Evolutionary conservation across 2,797 vertebrate species (phyloP).

Genomic region (Chelon labrosus): DNA sequence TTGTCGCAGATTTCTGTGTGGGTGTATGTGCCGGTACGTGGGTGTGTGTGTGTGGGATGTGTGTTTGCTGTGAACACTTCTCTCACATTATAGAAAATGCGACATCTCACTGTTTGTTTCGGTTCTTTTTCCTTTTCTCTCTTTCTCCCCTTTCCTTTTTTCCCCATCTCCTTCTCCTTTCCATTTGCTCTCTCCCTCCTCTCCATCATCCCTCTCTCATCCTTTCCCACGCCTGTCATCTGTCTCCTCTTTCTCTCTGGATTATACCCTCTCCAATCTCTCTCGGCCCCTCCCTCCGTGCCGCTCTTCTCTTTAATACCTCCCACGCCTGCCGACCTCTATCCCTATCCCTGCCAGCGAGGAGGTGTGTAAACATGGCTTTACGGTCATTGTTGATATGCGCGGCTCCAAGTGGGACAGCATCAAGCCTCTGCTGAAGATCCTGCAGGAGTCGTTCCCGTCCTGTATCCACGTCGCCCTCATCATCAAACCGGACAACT

Average conservation of each 20-base stretch:
- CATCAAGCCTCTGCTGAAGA: slow-evolving; percentile 98
- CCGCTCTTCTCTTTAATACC: slow-evolving; percentile 52
- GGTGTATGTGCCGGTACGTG: slow-evolving; percentile 19
- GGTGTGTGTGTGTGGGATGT: slow-evolving; percentile 40
- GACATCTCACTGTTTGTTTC: slow-evolving; percentile 74
- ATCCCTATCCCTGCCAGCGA: slow-evolving; percentile 84
- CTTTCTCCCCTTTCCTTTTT: slow-evolving; percentile 1
- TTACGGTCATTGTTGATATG: slow-evolving; percentile 99
- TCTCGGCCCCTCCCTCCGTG: background rate
- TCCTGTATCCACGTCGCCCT: slow-evolving; percentile 98
- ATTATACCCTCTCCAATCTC: slow-evolving; percentile 67
- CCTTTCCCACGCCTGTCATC: slow-evolving; percentile 63
- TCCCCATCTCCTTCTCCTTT: slow-evolving; percentile 25
- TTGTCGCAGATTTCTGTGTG: slow-evolving; percentile 53
- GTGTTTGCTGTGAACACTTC: slow-evolving; percentile 66
- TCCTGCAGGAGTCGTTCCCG: slow-evolving; percentile 97
- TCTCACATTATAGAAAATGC: slow-evolving; percentile 73
- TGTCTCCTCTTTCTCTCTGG: slow-evolving; percentile 52
- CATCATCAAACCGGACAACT: slow-evolving; percentile 99
- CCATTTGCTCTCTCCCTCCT: slow-evolving; percentile 44
- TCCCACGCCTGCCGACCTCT: slow-evolving; percentile 92
- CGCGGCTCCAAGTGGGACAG: slow-evolving; percentile 99
- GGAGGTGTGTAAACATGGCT: slow-evolving; percentile 89
- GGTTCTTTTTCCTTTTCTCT: slow-evolving; percentile 26
- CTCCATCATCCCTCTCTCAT: slow-evolving; percentile 82